A percentile compares a stretch with the other conserved stretches of the same genome.
Evolutionary conservation across 2,113 vertebrate species (phyloP).

Genomic region (Periophthalmodon schlosseri): DNA sequence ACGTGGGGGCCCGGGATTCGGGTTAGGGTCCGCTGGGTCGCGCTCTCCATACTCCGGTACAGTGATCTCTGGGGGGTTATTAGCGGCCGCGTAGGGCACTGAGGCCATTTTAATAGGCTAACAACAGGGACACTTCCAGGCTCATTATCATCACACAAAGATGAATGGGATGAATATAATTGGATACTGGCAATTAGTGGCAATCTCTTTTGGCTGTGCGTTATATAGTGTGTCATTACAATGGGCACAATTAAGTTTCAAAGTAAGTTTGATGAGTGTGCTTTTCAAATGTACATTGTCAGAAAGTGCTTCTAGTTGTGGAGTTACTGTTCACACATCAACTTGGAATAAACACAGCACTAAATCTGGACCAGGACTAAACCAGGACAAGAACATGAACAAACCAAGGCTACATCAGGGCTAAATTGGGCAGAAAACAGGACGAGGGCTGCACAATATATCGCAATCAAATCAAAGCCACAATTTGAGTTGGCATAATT

Average conservation of each 20-base stretch:
- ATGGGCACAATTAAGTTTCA: background rate
- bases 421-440: too few species aligned
- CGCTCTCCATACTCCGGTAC: constrained; percentile 49
- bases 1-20: constrained; percentile 45
- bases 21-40: constrained; percentile 36
- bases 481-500: too few species aligned
- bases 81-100: constrained; percentile 46
- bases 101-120: constrained; percentile 58
- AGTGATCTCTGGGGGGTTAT: constrained; percentile 67
- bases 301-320: background rate
- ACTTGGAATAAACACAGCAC: background rate
- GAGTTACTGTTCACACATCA: background rate
- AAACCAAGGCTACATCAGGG: background rate
- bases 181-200: background rate
- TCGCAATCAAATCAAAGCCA: too few species aligned
- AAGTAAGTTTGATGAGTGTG: background rate
- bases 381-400: background rate
- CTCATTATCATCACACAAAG: constrained; percentile 43
- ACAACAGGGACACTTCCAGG: constrained; percentile 50
- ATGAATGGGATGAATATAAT: constrained; percentile 25
- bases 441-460: too few species aligned
- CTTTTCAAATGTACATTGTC: background rate
- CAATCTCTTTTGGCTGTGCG: background rate
- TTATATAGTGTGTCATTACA: background rate
- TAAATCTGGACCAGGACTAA: background rate